These are phyloP conservation scores for Struthio camelus DNA, from an alignment of 2,113 vertebrate species.

Conservation along the genomic window DNA sequence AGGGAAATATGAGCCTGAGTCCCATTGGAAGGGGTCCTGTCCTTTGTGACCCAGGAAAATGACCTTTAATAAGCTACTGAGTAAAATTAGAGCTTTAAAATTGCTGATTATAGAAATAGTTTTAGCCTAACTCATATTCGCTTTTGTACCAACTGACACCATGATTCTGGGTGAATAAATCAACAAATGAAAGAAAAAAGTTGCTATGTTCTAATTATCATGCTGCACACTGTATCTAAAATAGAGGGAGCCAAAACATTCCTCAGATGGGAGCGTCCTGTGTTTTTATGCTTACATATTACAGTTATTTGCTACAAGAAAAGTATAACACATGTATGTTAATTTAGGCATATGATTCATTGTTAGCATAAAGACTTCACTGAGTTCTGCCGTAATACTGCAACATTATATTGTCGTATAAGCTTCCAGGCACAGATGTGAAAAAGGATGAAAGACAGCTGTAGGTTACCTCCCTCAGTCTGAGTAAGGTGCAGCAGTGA, in stretches of 20 bases:
- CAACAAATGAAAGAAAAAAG: not conserved
- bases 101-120: not conserved
- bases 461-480: not conserved
- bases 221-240: not conserved
- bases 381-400: not conserved
- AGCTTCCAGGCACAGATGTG: not conserved
- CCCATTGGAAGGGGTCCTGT: not conserved
- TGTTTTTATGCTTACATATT: not conserved
- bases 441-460: not conserved
- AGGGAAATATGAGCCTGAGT: not conserved
- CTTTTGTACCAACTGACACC: not conserved
- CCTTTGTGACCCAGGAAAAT: not conserved
- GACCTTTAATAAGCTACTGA: not conserved
- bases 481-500: not conserved
- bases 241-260: not conserved
- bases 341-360: not conserved
- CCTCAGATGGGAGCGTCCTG: not conserved
- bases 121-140: not conserved
- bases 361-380: not conserved
- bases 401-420: fast-evolving
- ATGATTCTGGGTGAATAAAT: not conserved
- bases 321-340: not conserved
- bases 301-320: not conserved
- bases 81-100: not conserved
- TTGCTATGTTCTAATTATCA: not conserved